Percentiles rank a stretch among this genome's conserved stretches.
phyloP scores from a whole-genome alignment of 2,113 vertebrate species.

The Gymnocephalus cernua region DNA sequence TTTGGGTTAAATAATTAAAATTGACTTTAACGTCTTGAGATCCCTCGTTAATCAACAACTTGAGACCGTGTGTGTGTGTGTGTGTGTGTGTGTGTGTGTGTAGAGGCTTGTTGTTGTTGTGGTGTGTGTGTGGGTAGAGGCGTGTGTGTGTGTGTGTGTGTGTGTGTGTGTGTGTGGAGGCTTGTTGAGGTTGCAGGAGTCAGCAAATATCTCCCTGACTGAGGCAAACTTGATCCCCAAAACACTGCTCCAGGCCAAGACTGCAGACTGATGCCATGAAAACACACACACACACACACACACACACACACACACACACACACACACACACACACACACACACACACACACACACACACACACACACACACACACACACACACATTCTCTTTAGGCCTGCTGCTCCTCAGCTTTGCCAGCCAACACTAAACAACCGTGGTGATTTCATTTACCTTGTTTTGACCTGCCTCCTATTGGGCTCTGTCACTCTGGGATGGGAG shows the following conservation, averaged over 20 bases:
- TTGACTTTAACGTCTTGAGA: neutral
- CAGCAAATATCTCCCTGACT: conserved; percentile 76
- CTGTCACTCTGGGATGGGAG: conserved; percentile 22
- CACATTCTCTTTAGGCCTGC: neutral
- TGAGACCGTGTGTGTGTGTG: neutral
- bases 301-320: neutral
- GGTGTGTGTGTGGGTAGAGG: too few relatives aligned
- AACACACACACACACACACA: conserved; percentile 18
- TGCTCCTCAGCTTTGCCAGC: neutral
- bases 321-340: neutral
- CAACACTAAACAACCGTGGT: conserved; percentile 29
- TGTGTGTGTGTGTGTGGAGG: neutral
- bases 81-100: neutral
- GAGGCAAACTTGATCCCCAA: conserved; percentile 76
- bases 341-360: neutral
- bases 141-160: neutral
- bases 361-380: neutral
- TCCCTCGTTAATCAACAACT: neutral
- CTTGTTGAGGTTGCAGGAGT: conserved; percentile 47
- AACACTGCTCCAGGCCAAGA: conserved; percentile 60
- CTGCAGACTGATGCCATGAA: conserved; percentile 49
- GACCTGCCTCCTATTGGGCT: conserved; percentile 12
- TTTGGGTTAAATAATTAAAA: neutral
- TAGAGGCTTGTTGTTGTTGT: too few relatives aligned
- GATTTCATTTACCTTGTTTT: conserved; percentile 45